phyloP scores from a whole-genome alignment of 2,888 invertebrate genomes.

The Sinotaia quadrata region DNA sequence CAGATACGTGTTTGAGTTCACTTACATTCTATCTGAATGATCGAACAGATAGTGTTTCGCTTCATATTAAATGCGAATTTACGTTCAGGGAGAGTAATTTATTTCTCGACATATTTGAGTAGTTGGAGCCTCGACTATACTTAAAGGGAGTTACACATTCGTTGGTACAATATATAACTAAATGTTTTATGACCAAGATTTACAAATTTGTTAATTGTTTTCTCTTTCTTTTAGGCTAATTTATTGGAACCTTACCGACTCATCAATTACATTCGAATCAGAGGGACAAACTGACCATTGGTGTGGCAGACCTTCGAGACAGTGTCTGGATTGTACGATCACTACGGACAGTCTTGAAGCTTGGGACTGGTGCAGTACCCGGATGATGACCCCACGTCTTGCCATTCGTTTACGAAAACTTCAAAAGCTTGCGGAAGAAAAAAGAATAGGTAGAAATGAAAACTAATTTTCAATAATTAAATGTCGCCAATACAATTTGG shows the following conservation, averaged over 20 bases:
- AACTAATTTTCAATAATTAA: not conserved
- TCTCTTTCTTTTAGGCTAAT: constrained; percentile 10
- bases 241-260: constrained; percentile 13
- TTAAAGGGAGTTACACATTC: too few species aligned
- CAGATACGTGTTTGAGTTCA: too few species aligned
- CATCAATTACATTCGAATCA: constrained; percentile 15
- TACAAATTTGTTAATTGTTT: too few species aligned
- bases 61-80: too few species aligned
- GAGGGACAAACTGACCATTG: constrained; percentile 8
- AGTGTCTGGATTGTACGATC: constrained; percentile 9
- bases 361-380: constrained; percentile 24
- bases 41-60: too few species aligned
- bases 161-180: too few species aligned
- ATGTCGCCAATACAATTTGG: too few species aligned
- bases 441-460: constrained; percentile 9
- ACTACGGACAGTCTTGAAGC: constrained; percentile 11
- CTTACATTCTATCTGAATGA: too few species aligned
- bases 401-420: constrained; percentile 11
- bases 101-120: too few species aligned
- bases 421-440: constrained; percentile 17
- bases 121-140: too few species aligned
- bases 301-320: constrained; percentile 16
- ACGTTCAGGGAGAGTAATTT: too few species aligned
- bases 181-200: too few species aligned
- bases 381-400: constrained; percentile 25